Percentiles rank a stretch among this genome's conserved stretches.
Evolutionary conservation across 1,140 invertebrate genomes (phyloP).

Genomic region (Capitella teleta): DNA sequence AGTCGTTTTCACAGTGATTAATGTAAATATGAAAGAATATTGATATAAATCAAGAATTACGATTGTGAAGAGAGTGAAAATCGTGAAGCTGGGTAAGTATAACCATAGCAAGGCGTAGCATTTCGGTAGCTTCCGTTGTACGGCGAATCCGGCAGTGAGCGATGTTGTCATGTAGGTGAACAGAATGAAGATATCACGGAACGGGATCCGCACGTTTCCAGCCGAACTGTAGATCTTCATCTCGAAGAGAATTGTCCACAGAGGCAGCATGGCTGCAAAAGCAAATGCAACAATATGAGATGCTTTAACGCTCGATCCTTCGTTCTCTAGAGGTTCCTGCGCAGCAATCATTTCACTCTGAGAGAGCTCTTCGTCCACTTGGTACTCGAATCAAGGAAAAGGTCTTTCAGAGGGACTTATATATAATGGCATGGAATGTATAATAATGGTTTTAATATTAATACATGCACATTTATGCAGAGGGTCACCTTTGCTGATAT

Average conservation of each 20-base stretch:
- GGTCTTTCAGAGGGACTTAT: no score
- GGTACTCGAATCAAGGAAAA: no score
- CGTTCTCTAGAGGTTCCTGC: no score
- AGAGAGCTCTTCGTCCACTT: no score
- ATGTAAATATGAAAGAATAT: not conserved
- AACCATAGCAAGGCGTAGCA: not conserved
- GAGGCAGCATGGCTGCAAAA: conserved; percentile 4
- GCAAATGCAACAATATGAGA: no score
- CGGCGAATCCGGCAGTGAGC: not conserved
- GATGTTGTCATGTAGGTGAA: not conserved
- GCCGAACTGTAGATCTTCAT: not conserved
- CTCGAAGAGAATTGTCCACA: conserved; percentile 10
- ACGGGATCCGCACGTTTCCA: not conserved
- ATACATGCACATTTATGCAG: no score
- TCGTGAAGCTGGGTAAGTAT: conserved; percentile 3
- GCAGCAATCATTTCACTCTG: no score
- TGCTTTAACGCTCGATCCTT: no score
- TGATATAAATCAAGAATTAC: not conserved
- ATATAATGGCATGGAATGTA: no score
- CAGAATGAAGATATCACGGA: conserved; percentile 3
- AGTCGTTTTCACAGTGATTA: not conserved
- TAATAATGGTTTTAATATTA: no score
- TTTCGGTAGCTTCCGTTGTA: not conserved
- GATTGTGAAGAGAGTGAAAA: not conserved
- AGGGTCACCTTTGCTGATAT: no score